A percentile compares a stretch with the other conserved stretches of the same genome.
Evolutionary conservation across 2,113 vertebrate genomes (phyloP).

Genomic region (Rallus limicola): DNA sequence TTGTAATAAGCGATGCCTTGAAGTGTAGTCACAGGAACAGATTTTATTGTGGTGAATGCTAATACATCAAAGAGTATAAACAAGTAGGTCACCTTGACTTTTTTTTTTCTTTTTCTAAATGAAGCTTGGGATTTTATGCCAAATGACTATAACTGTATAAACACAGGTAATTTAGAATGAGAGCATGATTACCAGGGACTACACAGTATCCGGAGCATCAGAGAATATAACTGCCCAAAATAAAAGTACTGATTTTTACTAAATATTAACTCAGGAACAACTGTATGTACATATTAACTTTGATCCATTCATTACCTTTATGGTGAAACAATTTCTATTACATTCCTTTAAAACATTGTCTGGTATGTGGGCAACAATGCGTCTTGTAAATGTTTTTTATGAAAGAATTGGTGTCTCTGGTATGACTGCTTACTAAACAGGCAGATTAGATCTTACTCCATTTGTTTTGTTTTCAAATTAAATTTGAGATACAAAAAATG

Average conservation of each 20-base stretch:
- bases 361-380: not conserved
- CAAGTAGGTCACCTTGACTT: not conserved
- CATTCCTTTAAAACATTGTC: not conserved
- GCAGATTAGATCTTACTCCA: not conserved
- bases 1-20: not conserved
- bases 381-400: not conserved
- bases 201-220: not conserved
- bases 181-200: not conserved
- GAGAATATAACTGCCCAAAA: not conserved
- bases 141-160: not conserved
- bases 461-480: not conserved
- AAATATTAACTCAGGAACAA: not conserved
- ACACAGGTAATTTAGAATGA: not conserved
- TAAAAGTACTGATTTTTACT: not conserved
- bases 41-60: not conserved
- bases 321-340: not conserved
- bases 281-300: not conserved
- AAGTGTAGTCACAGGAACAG: not conserved
- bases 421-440: not conserved
- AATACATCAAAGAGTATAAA: not conserved
- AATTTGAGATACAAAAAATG: not conserved
- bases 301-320: not conserved
- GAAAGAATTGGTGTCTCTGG: not conserved
- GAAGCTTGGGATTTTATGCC: not conserved
- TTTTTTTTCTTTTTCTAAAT: not conserved